These are phyloP conservation scores for Dryadula phaetusa DNA, from an alignment of 2,888 invertebrate genomes.

Conservation along the genomic window DNA sequence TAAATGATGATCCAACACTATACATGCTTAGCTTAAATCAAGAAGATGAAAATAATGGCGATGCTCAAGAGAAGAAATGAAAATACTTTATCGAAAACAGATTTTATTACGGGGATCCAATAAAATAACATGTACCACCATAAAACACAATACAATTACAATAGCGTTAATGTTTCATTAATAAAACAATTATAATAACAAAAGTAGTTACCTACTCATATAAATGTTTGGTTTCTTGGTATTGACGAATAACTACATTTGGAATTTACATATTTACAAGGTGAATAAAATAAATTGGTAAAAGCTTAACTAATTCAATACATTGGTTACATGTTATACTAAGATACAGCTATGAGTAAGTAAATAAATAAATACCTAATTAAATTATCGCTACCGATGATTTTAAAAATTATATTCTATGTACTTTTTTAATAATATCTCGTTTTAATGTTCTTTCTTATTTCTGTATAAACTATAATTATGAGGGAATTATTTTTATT, in stretches of 20 bases:
- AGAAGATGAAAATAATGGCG: slow-evolving; percentile 28
- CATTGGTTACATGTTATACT: slow-evolving; percentile 52
- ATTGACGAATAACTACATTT: slow-evolving; percentile 76
- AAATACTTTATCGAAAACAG: slow-evolving; percentile 71
- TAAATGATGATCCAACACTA: slow-evolving; percentile 63
- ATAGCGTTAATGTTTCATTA: slow-evolving; percentile 61
- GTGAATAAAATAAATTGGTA: slow-evolving; percentile 73
- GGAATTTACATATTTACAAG: slow-evolving; percentile 83
- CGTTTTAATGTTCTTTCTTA: slow-evolving; percentile 16
- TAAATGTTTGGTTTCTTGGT: slow-evolving; percentile 83
- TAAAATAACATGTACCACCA: slow-evolving; percentile 69
- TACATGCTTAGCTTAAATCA: slow-evolving; percentile 56
- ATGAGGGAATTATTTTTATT: not conserved
- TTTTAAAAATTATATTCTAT: slow-evolving; percentile 49
- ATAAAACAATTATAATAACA: slow-evolving; percentile 75
- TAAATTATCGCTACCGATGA: slow-evolving; percentile 52
- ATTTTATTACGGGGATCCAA: slow-evolving; percentile 76
- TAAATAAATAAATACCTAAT: slow-evolving; percentile 73
- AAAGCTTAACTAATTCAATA: slow-evolving; percentile 62
- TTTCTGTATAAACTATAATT: slow-evolving; percentile 42
- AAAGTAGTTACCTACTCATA: slow-evolving; percentile 77
- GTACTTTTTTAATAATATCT: slow-evolving; percentile 23
- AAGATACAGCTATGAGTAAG: slow-evolving; percentile 60
- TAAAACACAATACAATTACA: slow-evolving; percentile 73
- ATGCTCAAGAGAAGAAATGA: slow-evolving; percentile 45